phyloP scores from a whole-genome alignment of 2,888 invertebrate genomes.

The Odontomyia ornata region DNA sequence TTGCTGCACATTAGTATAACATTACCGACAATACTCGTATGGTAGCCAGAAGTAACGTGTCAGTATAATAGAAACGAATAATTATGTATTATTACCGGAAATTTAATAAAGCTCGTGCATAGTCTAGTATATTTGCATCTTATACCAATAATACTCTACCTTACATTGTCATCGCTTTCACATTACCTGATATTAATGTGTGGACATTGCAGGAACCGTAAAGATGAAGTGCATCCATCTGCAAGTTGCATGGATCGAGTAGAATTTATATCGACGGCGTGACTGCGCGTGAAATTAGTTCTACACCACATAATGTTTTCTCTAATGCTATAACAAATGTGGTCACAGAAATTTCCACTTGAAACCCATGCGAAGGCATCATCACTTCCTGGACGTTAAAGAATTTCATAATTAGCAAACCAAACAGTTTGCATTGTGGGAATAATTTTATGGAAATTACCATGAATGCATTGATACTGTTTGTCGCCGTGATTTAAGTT shows the following conservation, averaged over 20 bases:
- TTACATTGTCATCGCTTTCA: background rate
- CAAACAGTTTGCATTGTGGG: too few relatives aligned
- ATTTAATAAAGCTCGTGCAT: background rate
- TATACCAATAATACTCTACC: background rate
- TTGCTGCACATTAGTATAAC: too few relatives aligned
- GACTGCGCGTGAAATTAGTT: constrained; percentile 6
- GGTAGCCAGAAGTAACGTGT: background rate
- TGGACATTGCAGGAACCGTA: background rate
- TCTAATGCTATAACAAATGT: too few relatives aligned
- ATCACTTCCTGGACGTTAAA: too few relatives aligned
- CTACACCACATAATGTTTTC: background rate
- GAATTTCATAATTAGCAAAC: too few relatives aligned
- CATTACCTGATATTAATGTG: background rate
- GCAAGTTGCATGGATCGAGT: background rate
- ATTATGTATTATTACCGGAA: background rate
- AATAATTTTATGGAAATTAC: too few relatives aligned
- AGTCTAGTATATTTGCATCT: background rate
- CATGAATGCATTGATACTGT: too few relatives aligned
- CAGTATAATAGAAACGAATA: background rate
- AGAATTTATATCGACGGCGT: background rate
- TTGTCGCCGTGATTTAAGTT: too few relatives aligned
- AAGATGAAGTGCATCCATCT: background rate
- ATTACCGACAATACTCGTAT: too few relatives aligned
- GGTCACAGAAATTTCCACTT: too few relatives aligned
- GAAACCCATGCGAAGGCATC: too few relatives aligned